Evolutionary conservation across 2,888 invertebrate genomes (phyloP).

Genomic region (Lomographa bimaculata): DNA sequence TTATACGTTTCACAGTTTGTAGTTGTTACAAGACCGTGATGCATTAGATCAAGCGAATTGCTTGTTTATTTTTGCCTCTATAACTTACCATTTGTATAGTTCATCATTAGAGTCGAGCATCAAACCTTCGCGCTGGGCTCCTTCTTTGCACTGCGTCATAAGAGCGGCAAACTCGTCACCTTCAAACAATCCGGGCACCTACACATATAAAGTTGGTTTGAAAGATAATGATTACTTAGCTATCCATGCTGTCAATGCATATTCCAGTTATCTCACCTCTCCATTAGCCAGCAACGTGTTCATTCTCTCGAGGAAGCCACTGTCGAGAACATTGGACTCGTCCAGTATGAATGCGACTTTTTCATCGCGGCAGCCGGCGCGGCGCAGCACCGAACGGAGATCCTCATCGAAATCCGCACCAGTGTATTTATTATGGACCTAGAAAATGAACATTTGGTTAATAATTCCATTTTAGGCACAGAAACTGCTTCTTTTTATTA

Average conservation of each 20-base stretch:
- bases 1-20: no score
- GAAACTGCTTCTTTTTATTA: no score
- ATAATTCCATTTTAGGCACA: no score
- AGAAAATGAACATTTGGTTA: no score
- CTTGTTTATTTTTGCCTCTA: no score
- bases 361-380: constrained; percentile 97
- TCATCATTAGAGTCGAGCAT: constrained; percentile 99
- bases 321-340: constrained; percentile 99
- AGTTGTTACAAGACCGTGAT: no score
- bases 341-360: constrained; percentile 99
- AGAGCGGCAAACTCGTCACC: constrained; percentile 99
- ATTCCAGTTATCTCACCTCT: no score
- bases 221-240: no score
- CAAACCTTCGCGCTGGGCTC: constrained; percentile 97
- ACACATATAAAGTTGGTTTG: constrained; percentile 11
- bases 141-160: constrained; percentile 99
- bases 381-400: constrained; percentile 92
- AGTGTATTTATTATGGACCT: constrained; percentile 99
- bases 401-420: constrained; percentile 99
- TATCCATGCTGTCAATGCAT: no score
- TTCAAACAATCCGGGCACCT: constrained; percentile 95
- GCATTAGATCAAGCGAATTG: no score
- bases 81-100: constrained; percentile 95
- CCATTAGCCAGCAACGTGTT: constrained; percentile 99
- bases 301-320: constrained; percentile 99